These are phyloP conservation scores for Pachyrhynchus sulphureomaculatus DNA, from an alignment of 1,140 invertebrate genomes.

Conservation along the genomic window DNA sequence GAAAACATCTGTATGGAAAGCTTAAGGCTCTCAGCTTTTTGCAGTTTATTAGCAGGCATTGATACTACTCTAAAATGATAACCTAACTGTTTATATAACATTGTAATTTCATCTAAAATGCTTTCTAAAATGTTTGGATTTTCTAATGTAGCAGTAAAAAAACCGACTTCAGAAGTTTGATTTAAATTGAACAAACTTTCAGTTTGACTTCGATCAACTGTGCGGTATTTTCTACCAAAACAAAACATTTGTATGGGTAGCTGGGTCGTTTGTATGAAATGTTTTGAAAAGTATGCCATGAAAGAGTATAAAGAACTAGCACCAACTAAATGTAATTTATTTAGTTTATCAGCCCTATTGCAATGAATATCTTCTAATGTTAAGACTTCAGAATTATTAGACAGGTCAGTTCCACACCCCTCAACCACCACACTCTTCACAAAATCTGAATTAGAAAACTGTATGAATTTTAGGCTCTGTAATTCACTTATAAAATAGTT, in stretches of 20 bases:
- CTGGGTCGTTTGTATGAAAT: conserved; percentile 54
- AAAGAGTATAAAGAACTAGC: conserved; percentile 63
- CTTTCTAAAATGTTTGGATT: conserved; percentile 51
- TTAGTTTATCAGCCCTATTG: conserved; percentile 52
- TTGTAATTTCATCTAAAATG: conserved; percentile 52
- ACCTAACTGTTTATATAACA: conserved; percentile 59
- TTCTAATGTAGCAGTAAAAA: conserved; percentile 58
- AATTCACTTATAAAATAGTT: conserved; percentile 57
- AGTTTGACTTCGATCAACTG: conserved; percentile 45
- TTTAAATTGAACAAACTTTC: conserved; percentile 60
- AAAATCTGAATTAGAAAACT: conserved; percentile 68
- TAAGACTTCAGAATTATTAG: conserved; percentile 56
- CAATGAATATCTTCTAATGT: conserved; percentile 56
- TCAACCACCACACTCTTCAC: conserved; percentile 66
- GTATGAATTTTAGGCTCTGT: conserved; percentile 53
- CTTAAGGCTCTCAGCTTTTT: conserved; percentile 61
- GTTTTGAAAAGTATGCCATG: conserved; percentile 64
- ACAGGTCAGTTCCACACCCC: conserved; percentile 62
- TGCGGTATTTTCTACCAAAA: conserved; percentile 63
- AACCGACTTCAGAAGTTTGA: conserved; percentile 61
- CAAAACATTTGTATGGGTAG: conserved; percentile 65
- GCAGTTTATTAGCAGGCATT: conserved; percentile 57
- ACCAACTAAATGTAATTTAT: conserved; percentile 65
- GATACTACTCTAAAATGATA: conserved; percentile 62
- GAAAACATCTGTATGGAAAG: conserved; percentile 70